Percentiles rank a stretch among this genome's conserved stretches.
Evolutionary conservation across 2,113 vertebrate species (phyloP).

Genomic region (Siniperca knerii): DNA sequence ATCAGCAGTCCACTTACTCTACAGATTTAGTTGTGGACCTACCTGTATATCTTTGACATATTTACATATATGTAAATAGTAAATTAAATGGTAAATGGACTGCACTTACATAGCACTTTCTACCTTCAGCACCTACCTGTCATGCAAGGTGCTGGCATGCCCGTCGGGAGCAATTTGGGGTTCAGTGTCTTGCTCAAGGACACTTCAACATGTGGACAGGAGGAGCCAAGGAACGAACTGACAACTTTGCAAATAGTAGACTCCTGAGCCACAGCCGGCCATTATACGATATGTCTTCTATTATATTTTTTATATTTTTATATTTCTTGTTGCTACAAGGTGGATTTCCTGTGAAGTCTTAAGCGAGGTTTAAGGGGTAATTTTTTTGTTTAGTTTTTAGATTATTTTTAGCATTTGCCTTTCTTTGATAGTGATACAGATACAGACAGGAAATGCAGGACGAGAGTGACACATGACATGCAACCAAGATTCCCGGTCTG

Average conservation of each 20-base stretch:
- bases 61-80: background rate
- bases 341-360: background rate
- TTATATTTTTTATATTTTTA: too few species aligned
- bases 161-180: background rate
- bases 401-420: too few species aligned
- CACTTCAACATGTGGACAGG: background rate
- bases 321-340: background rate
- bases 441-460: background rate
- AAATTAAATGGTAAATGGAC: too few species aligned
- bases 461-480: background rate
- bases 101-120: too few species aligned
- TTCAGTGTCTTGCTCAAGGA: background rate
- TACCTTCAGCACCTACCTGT: background rate
- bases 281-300: background rate
- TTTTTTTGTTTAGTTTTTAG: too few species aligned
- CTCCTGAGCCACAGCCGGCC: background rate
- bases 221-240: too few species aligned
- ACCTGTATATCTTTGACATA: background rate
- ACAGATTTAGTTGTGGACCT: background rate
- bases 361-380: background rate
- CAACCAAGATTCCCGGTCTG: background rate
- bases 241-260: too few species aligned
- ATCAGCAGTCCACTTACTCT: too few species aligned
- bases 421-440: background rate
- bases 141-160: background rate